These are phyloP conservation scores for Calonectris borealis DNA, from an alignment of 2,113 vertebrate genomes.

Conservation along the genomic window DNA sequence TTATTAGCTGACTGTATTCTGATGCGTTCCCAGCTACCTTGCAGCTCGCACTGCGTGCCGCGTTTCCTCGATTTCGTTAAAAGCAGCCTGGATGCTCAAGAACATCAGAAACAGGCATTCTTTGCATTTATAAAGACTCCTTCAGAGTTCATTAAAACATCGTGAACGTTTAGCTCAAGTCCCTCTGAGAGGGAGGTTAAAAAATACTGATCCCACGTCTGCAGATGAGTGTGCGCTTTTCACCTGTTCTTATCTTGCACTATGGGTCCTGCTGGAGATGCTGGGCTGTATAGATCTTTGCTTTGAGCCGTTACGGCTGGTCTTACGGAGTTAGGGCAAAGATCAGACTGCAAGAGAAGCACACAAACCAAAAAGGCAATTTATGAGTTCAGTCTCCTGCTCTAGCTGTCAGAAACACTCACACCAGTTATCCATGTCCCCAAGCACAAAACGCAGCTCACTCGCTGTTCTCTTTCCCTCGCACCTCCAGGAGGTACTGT, in stretches of 20 bases:
- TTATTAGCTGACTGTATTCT: accelerated
- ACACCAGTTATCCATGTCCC: not conserved
- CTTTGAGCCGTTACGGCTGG: not conserved
- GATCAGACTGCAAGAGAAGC: not conserved
- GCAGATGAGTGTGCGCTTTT: not conserved
- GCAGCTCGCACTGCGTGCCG: accelerated
- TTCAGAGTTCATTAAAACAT: not conserved
- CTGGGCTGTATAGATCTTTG: not conserved
- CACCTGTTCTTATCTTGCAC: not conserved
- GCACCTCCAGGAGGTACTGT: not conserved
- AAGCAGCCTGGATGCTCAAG: not conserved
- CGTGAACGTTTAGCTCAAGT: not conserved
- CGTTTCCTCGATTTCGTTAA: not conserved
- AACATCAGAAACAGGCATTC: not conserved
- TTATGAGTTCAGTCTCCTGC: not conserved
- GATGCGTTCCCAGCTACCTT: not conserved
- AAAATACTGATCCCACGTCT: not conserved
- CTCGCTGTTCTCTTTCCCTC: not conserved
- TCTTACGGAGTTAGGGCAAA: not conserved
- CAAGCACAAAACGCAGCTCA: not conserved
- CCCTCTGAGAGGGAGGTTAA: not conserved
- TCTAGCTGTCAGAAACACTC: not conserved
- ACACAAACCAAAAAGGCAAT: not conserved
- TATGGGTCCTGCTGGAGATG: not conserved
- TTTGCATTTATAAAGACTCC: not conserved